A percentile compares a stretch with the other conserved stretches of the same genome.
Conservation (phyloP, 2,797 vertebrate genomes). For the Salarias fasciatus region DNA sequence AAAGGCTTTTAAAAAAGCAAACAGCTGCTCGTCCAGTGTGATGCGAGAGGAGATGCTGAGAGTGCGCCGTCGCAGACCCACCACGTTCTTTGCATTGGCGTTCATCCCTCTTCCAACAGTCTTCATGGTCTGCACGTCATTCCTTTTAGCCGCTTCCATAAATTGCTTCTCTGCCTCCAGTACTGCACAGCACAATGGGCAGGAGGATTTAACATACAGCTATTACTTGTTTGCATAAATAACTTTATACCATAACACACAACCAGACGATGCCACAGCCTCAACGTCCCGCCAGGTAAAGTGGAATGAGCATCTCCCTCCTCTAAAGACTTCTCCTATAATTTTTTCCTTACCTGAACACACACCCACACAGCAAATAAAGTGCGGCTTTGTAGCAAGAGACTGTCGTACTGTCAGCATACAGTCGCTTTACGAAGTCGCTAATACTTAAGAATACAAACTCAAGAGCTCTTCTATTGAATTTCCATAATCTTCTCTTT, state of each 20-base stretch:
- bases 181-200: conserved; percentile 74
- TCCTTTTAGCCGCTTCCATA: conserved; percentile 90
- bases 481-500: neutral
- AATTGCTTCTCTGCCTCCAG: conserved; percentile 89
- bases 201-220: neutral
- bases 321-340: neutral
- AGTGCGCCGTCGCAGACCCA: conserved; percentile 69
- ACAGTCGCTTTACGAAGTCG: conserved; percentile 1
- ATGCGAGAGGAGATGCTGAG: neutral
- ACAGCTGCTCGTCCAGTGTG: neutral
- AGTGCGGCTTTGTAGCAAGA: neutral
- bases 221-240: neutral
- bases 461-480: neutral
- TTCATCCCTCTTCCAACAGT: conserved; percentile 85
- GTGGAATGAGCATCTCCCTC: neutral
- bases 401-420: neutral
- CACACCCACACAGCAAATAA: conserved; percentile 25
- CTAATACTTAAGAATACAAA: conserved; percentile 33
- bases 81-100: conserved; percentile 87
- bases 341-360: conserved; percentile 3
- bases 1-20: too few relatives aligned
- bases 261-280: neutral
- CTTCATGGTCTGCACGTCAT: conserved; percentile 87
- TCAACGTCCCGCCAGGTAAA: too few relatives aligned
- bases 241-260: neutral